Evolutionary conservation across 2,888 invertebrate genomes (phyloP).

Genomic region (Heteromyza rotundicornis): DNA sequence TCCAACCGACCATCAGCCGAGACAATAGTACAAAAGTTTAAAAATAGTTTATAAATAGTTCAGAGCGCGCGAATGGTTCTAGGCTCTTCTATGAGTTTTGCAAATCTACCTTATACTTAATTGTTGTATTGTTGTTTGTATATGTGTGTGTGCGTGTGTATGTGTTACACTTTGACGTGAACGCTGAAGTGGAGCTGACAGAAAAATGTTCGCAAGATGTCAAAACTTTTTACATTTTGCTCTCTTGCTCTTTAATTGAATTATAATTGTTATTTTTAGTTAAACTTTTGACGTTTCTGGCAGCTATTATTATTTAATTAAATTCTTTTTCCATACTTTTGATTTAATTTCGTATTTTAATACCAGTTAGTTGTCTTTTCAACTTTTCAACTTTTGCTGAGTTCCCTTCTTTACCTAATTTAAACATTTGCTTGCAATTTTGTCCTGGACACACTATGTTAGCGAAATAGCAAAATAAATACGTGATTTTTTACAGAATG

Average conservation of each 20-base stretch:
- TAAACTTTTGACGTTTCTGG: too few relatives aligned
- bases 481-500: not conserved
- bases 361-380: too few relatives aligned
- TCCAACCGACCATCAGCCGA: slow-evolving; percentile 7
- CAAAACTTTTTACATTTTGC: slow-evolving; percentile 36
- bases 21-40: slow-evolving; percentile 2
- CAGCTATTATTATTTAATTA: too few relatives aligned
- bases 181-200: slow-evolving; percentile 38
- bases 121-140: slow-evolving; percentile 3
- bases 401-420: too few relatives aligned
- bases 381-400: too few relatives aligned
- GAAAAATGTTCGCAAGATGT: slow-evolving; percentile 44
- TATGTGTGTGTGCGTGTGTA: not conserved
- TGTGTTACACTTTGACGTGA: too few relatives aligned
- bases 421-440: not conserved
- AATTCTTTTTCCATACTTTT: too few relatives aligned
- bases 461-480: not conserved
- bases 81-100: too few relatives aligned
- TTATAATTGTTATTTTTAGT: not conserved
- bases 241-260: not conserved
- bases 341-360: too few relatives aligned
- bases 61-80: not conserved
- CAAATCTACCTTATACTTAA: too few relatives aligned
- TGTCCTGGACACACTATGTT: not conserved
- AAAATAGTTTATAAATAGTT: slow-evolving; percentile 9